These are phyloP conservation scores for Sorex maritimensis DNA, from an alignment of 2,797 vertebrate genomes.

Conservation along the genomic window DNA sequence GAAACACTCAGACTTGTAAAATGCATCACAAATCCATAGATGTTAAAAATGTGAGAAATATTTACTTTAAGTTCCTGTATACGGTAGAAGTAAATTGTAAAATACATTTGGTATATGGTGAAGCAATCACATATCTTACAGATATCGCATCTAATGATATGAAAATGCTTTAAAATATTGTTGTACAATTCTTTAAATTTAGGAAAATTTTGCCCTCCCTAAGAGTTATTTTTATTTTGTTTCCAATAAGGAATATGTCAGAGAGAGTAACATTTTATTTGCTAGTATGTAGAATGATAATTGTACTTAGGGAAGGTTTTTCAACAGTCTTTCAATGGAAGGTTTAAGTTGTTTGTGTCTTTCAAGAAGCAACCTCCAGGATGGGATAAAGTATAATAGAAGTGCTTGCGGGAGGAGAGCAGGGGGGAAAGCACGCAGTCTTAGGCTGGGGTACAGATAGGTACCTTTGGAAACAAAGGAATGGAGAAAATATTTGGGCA, in stretches of 20 bases:
- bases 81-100: neutral
- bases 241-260: neutral
- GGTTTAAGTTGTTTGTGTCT: neutral
- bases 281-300: neutral
- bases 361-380: slow-evolving; percentile 2
- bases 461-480: neutral
- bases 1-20: neutral
- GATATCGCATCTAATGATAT: neutral
- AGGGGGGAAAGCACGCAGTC: too few relatives aligned
- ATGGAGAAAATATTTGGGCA: neutral
- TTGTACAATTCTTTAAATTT: neutral
- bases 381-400: neutral
- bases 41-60: slow-evolving; percentile 26
- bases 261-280: neutral
- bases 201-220: neutral
- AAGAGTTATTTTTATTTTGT: neutral
- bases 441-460: neutral
- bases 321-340: neutral
- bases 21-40: slow-evolving; percentile 20
- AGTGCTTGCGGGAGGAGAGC: neutral
- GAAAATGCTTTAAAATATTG: neutral
- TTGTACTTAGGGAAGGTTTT: neutral
- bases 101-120: neutral
- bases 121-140: neutral
- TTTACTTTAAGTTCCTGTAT: neutral